Evolutionary conservation across 2,113 vertebrate species (phyloP), one percentile per base, ranked within the genome.

Genomic region (Cyprinodon brontotheroides): DNA sequence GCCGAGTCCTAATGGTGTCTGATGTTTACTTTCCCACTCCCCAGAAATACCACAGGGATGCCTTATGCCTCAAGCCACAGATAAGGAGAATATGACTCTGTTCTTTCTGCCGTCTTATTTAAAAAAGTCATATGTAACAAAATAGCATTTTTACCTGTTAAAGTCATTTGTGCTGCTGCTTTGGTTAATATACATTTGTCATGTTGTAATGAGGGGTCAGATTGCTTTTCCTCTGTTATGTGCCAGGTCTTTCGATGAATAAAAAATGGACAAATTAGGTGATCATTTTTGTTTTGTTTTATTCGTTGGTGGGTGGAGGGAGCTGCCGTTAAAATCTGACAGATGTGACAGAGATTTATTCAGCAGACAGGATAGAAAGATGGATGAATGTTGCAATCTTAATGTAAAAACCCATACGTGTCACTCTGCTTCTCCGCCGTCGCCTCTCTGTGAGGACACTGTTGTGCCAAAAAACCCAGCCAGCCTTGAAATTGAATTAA

Each of bases 331-430:
- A 9, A 80, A 90, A 83, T 68, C 78, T 87, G 84, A 79, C 86
- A 91, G 88, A 90, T 91, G 78, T 83, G 89, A 89, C 81, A 83
- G 68, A 82, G 79, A 86, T 86, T 74, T 78, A 84, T 80, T 77
- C 22, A 29, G 65, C 48, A 74, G 74, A 87, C 72, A 68, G 40
- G 80, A 76, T 70, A 70, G 77, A 86, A 83, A 62, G 72, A 70
- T 70, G 73, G 82, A 74, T 79, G 73, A 75, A 59, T 75, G 84
- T 22, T 68, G 45, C 73, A 65, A 80, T 81, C 83, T 88, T 86
- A 76, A 86, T 87, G 76, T 72, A 37, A 45, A 77, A 62, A 65
- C 59, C 45, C 65, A 65, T 70, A 77, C 80, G 50, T 65, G 69
- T 81, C 75, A 68, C 69, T 68, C 62, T 72, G 48, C 65, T 71